phyloP scores from a whole-genome alignment of 1,140 invertebrate species.

The Meteorus sp. region DNA sequence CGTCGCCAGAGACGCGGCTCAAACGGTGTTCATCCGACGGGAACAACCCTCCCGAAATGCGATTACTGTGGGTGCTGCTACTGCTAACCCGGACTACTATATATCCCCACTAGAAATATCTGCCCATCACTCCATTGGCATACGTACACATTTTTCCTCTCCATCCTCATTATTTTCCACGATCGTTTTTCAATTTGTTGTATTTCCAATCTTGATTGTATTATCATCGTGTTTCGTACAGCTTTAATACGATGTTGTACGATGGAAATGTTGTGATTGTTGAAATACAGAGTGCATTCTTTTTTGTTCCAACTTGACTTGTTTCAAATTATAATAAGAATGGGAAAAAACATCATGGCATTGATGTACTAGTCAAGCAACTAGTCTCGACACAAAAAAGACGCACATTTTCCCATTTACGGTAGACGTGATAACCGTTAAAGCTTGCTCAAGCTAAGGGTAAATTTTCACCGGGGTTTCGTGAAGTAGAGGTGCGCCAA shows the following conservation, averaged over 20 bases:
- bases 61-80: conserved; percentile 26
- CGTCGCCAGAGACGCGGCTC: conserved; percentile 34
- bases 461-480: conserved; percentile 26
- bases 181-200: too few relatives aligned
- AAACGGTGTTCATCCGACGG: conserved; percentile 37
- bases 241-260: too few relatives aligned
- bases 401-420: conserved; percentile 29
- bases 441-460: conserved; percentile 30
- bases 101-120: too few relatives aligned
- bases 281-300: too few relatives aligned
- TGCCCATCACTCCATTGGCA: too few relatives aligned
- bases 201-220: too few relatives aligned
- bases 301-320: background rate
- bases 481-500: conserved; percentile 22
- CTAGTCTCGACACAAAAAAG: background rate
- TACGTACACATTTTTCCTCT: too few relatives aligned
- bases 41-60: conserved; percentile 34
- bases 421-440: conserved; percentile 33
- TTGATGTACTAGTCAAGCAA: background rate
- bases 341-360: background rate
- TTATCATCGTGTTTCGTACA: too few relatives aligned
- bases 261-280: too few relatives aligned
- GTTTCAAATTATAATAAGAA: too few relatives aligned
- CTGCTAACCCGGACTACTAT: background rate
- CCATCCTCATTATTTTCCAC: too few relatives aligned